Evolutionary conservation across 2,113 vertebrate genomes (phyloP), one percentile per base, ranked within the genome.

Genomic region (Prinia subflava): DNA sequence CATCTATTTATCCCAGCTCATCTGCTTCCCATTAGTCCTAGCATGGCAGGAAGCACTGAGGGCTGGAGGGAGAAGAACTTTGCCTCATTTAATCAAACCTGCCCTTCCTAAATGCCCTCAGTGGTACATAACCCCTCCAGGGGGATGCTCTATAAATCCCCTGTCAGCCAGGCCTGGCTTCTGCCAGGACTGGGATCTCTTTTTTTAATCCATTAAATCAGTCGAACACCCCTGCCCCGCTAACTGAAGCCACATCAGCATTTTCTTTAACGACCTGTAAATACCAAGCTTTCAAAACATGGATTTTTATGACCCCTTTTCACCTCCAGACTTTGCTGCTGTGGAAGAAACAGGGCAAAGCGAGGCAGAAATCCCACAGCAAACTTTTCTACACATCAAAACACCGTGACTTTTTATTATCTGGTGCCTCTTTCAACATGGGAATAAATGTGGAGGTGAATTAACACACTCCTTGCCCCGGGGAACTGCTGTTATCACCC

Each of bases 361-460:
- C 0, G 11, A 49, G 70, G 44, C 35, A 83, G 57, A 87, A 92
- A 69, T 69, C 84, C 46, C 89, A 83, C 46, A 64, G 57, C 74
- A 69, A 79, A 79, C 59, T 77, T 59, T 77, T 53, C 50, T 6
- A 7, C 5, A 5, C 37, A 60, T 39, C 81, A 49, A 65, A 92
- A 76, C 28, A 3, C 39, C 1, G n/a, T 12, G 68, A 42, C 55
- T 73, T 88, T 70, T 82, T 80, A 93, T 76, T 53, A 69, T 93
- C 83, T 42, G 68, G 31, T 42, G 70, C 81, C 53, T 97, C 93
- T 88, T 95, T 94, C 92, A 85, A 73, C 87, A 69, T 1, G 62
- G 87, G 81, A 89, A 73, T 70, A 80, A 92, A 84, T 5, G 23
- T 68, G 76, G 67, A 7, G 27, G 53, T 31, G 83, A 91, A 87